A percentile compares a stretch with the other conserved stretches of the same genome.
These are phyloP conservation scores for Acinonyx jubatus DNA, from an alignment of 2,113 vertebrate species.

Conservation along the genomic window DNA sequence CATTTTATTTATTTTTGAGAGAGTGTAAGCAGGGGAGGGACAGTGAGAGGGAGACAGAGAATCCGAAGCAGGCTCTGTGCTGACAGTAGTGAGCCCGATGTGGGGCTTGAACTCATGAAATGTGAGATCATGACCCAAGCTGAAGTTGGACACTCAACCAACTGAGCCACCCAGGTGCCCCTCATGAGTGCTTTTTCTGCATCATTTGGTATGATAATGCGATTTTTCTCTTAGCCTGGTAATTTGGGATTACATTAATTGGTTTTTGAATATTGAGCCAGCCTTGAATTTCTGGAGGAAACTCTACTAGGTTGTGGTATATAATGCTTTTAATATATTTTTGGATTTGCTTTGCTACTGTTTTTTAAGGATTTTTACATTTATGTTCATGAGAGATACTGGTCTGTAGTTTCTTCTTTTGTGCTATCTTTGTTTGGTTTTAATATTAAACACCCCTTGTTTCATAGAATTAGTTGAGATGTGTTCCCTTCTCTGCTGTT, in stretches of 20 bases:
- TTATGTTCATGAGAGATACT: not conserved
- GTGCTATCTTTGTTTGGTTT: not conserved
- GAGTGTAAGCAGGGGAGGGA: too few species aligned
- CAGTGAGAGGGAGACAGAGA: too few species aligned
- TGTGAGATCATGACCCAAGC: too few species aligned
- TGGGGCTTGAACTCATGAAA: too few species aligned
- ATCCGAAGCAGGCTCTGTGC: too few species aligned
- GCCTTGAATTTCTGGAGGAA: not conserved
- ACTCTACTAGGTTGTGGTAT: not conserved
- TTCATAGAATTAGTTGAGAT: not conserved
- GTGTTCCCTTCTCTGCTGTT: not conserved
- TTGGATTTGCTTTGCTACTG: not conserved
- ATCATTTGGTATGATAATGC: not conserved
- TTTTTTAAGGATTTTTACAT: conserved; percentile 36
- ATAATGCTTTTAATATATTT: conserved; percentile 28
- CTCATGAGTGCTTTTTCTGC: not conserved
- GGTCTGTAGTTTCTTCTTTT: not conserved
- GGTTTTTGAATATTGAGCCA: not conserved
- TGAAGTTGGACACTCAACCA: too few species aligned
- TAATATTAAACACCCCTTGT: not conserved
- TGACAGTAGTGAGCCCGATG: too few species aligned
- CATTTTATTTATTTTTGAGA: too few species aligned
- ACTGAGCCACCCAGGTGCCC: too few species aligned
- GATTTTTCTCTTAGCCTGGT: not conserved
- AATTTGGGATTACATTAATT: not conserved